Evolutionary conservation across 2,113 vertebrate genomes (phyloP).

Genomic region (Phoxinus phoxinus): DNA sequence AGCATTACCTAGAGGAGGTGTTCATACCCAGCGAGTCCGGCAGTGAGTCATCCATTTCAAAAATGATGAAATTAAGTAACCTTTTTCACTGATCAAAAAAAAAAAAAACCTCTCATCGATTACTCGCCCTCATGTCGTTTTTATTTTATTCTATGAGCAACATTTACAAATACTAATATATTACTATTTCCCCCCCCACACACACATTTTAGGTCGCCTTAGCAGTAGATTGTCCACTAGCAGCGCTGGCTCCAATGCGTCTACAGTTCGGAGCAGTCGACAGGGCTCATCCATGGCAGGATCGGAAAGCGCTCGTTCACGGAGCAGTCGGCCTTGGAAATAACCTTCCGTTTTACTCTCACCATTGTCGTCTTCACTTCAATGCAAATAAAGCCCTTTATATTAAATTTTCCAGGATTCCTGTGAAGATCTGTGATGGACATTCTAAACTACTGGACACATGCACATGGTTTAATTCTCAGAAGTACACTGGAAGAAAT

Average conservation of each 20-base stretch:
- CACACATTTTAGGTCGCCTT: constrained; percentile 74
- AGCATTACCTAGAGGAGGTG: constrained; percentile 82
- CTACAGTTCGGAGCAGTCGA: constrained; percentile 67
- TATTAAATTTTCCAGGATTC: constrained; percentile 11
- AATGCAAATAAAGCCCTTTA: constrained; percentile 15
- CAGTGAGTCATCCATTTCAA: constrained; percentile 79
- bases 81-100: neutral
- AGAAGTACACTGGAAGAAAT: neutral
- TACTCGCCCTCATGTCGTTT: too few species aligned
- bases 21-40: constrained; percentile 72
- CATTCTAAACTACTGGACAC: neutral
- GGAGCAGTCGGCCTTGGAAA: constrained; percentile 87
- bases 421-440: constrained; percentile 26
- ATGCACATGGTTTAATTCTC: constrained; percentile 16
- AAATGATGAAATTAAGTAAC: neutral
- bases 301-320: constrained; percentile 57
- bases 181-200: neutral
- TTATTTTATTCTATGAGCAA: neutral
- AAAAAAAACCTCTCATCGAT: too few species aligned
- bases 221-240: constrained; percentile 76
- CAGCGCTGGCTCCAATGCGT: constrained; percentile 71
- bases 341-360: constrained; percentile 56
- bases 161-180: neutral
- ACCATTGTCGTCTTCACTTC: constrained; percentile 36
- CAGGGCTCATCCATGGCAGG: constrained; percentile 62